Evolutionary conservation across 2,888 invertebrate genomes (phyloP), one percentile per base, ranked within the genome.

Genomic region (Orthonychiurus folsomi): DNA sequence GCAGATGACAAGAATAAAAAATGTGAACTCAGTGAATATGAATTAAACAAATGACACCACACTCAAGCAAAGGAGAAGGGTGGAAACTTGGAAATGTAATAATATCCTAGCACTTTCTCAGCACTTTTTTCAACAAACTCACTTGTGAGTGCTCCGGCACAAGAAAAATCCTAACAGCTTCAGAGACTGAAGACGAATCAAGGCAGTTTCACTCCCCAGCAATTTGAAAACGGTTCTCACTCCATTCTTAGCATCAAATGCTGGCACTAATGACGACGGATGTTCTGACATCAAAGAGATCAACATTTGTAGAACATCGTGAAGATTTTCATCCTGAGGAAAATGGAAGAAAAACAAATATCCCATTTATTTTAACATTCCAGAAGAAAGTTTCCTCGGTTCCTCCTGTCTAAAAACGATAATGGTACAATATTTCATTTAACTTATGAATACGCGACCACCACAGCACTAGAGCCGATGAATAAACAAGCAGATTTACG

Each of bases 231-330:
- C 92, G 63, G 93, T 92, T 75, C 95, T 83, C 60, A 97, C 89
- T 65, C 97, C 99, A 74, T 92, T 89, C 74, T 97, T 99, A 67
- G 89, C 87, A 80, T 99, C 97, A 79, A 99, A 99, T 60, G 95
- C 94, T 50, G 99, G 99, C 73, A 99, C 96, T 93, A 97, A 93
- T 2, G 95, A 94, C 72, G 95, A 91, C 1, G 99, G 99, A 78
- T 97, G 95, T 78, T 99, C 97, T 9, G 94, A 92, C 91, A 99
- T 94, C 71, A 99, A 80, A 0, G 92, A 90, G 77, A 97, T 96
- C 73, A 95, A 81, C 87, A 96, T 91, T 81, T 95, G 93, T 69
- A 99, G 82, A 3, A 99, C 96, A 77, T 99, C 99, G 76, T 95
- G 93, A 65, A 99, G 83, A 79, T 99, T 99, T 79, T 99, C 97